A percentile compares a stretch with the other conserved stretches of the same genome.
Evolutionary conservation across 1,140 invertebrate species (phyloP).

Genomic region (Acromyrmex echinatior): DNA sequence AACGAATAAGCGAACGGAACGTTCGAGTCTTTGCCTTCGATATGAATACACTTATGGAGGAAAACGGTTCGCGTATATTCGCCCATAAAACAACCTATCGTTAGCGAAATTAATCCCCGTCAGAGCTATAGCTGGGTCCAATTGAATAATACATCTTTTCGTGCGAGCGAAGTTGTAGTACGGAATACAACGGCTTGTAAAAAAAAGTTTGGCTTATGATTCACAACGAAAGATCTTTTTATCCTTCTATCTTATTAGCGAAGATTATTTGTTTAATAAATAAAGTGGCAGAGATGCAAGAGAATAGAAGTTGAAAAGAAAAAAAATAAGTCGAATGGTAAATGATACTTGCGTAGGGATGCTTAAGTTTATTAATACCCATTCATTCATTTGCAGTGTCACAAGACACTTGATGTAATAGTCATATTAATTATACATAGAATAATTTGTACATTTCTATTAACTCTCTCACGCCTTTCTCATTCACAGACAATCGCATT

Average conservation of each 20-base stretch:
- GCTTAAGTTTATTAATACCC: slow-evolving; percentile 4
- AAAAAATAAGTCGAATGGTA: not conserved
- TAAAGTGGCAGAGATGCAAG: not conserved
- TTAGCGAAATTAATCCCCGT: slow-evolving; percentile 44
- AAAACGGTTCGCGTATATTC: slow-evolving; percentile 28
- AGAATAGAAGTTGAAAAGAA: not conserved
- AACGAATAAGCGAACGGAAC: slow-evolving; percentile 36
- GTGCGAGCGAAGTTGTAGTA: not conserved
- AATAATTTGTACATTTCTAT: not conserved
- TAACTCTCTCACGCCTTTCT: not conserved
- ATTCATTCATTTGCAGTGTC: not conserved
- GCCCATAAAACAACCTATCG: slow-evolving; percentile 59
- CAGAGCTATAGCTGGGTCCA: not conserved
- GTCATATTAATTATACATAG: not conserved
- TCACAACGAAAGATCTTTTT: slow-evolving; percentile 1
- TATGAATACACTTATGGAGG: slow-evolving; percentile 58
- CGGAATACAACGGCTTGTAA: not conserved
- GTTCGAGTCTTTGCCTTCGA: slow-evolving; percentile 47
- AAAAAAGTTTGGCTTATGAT: slow-evolving; percentile 1
- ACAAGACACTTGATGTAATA: not conserved
- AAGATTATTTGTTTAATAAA: not conserved
- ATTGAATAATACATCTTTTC: not conserved
- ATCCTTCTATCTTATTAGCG: not conserved
- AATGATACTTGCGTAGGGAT: not conserved
- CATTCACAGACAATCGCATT: not conserved